Conservation (phyloP, 1,140 invertebrate species). For the Brachionus calyciflorus region DNA sequence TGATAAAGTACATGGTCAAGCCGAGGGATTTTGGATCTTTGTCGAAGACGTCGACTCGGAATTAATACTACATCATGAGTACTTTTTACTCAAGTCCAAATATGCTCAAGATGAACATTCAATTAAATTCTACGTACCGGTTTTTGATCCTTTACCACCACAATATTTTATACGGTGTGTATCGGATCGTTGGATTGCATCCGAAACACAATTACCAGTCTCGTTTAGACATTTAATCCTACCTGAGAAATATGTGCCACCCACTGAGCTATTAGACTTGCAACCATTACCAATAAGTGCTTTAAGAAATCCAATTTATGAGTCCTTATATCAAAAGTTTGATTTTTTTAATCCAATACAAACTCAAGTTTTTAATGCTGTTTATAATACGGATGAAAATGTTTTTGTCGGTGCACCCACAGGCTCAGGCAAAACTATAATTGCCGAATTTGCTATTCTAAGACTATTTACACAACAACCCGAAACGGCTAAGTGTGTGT, state of each 20-base stretch:
- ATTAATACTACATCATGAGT: constrained; percentile 88
- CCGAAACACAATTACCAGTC: constrained; percentile 92
- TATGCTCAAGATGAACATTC: constrained; percentile 90
- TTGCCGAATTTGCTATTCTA: constrained; percentile 93
- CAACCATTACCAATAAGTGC: constrained; percentile 84
- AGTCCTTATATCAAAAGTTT: constrained; percentile 80
- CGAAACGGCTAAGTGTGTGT: constrained; percentile 72
- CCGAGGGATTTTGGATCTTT: constrained; percentile 97
- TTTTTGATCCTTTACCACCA: constrained; percentile 94
- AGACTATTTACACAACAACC: constrained; percentile 64
- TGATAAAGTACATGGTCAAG: constrained; percentile 68
- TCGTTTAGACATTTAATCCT: constrained; percentile 95
- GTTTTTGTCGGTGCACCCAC: constrained; percentile 96
- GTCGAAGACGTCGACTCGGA: constrained; percentile 98
- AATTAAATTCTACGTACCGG: constrained; percentile 95
- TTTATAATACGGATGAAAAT: constrained; percentile 98
- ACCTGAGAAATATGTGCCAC: constrained; percentile 95
- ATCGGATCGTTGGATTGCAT: constrained; percentile 67
- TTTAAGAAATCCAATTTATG: constrained; percentile 76
- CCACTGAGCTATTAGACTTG: constrained; percentile 93
- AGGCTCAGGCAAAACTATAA: constrained; percentile 92
- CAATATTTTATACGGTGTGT: constrained; percentile 86
- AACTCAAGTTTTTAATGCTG: constrained; percentile 97
- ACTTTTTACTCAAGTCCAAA: constrained; percentile 88
- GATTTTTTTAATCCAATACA: constrained; percentile 97